Percentiles rank a stretch among this genome's conserved stretches.
Conservation (phyloP, 1,140 invertebrate species). For the Holotrichia oblita region DNA sequence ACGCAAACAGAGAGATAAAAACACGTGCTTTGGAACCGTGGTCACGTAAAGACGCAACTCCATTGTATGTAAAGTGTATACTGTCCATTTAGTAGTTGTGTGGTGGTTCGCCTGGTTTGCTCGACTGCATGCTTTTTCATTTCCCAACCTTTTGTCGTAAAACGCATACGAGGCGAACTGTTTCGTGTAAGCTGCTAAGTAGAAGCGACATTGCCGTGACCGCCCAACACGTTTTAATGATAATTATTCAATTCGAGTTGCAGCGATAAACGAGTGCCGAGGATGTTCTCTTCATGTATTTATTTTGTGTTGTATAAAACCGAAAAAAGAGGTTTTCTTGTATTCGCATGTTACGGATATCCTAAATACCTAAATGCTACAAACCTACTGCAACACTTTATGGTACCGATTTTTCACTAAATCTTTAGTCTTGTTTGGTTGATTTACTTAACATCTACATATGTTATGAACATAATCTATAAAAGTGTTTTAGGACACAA, state of each 20-base stretch:
- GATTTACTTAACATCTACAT: no score
- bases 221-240: slow-evolving; percentile 55
- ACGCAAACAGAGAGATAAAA: slow-evolving; percentile 47
- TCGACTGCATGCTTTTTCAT: background rate
- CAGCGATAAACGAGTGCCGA: no score
- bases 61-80: slow-evolving; percentile 56
- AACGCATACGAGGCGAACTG: slow-evolving; percentile 50
- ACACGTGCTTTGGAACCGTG: slow-evolving; percentile 53
- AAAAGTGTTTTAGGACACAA: no score
- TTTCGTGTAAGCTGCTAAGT: slow-evolving; percentile 44
- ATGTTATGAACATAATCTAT: no score
- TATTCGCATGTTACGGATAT: no score
- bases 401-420: no score
- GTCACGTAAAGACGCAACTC: slow-evolving; percentile 57
- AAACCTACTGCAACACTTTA: no score
- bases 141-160: slow-evolving; percentile 6
- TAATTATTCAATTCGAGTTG: slow-evolving; percentile 55
- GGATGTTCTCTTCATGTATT: no score
- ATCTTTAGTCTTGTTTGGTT: no score
- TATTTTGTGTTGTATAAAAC: background rate
- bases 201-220: slow-evolving; percentile 47
- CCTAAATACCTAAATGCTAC: no score
- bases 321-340: no score
- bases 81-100: background rate
- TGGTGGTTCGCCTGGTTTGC: background rate